Conservation (phyloP, 2,797 vertebrate genomes). For the Neosilurus mollespiculum region DNA sequence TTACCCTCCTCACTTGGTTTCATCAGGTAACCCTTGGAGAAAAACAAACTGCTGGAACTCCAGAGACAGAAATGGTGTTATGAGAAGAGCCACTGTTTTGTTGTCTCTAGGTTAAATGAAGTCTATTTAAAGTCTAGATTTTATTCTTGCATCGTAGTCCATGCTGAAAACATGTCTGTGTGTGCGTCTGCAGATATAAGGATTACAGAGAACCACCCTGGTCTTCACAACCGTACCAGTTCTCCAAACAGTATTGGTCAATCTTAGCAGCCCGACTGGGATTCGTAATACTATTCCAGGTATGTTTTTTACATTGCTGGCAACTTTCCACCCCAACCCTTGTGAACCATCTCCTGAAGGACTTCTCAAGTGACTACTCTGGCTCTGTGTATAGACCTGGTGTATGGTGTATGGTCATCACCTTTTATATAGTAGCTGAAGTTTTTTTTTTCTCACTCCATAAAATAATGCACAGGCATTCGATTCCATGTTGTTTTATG, state of each 20-base stretch:
- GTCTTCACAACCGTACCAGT: constrained; percentile 84
- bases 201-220: constrained; percentile 97
- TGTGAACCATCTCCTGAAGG: background rate
- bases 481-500: background rate
- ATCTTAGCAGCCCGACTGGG: constrained; percentile 90
- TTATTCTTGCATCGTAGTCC: background rate
- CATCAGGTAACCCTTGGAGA: background rate
- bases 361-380: background rate
- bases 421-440: background rate
- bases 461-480: background rate
- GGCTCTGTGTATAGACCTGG: background rate
- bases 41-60: background rate
- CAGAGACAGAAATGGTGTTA: constrained; percentile 3
- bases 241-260: constrained; percentile 95
- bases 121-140: background rate
- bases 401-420: no score
- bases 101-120: background rate
- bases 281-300: constrained; percentile 97
- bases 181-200: constrained; percentile 82
- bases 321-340: background rate
- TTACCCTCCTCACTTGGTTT: background rate
- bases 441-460: no score
- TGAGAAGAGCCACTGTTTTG: background rate
- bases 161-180: constrained; percentile 14
- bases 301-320: constrained; percentile 52